These are phyloP conservation scores for Eumaeus atala DNA, from an alignment of 1,140 invertebrate species.

Conservation along the genomic window DNA sequence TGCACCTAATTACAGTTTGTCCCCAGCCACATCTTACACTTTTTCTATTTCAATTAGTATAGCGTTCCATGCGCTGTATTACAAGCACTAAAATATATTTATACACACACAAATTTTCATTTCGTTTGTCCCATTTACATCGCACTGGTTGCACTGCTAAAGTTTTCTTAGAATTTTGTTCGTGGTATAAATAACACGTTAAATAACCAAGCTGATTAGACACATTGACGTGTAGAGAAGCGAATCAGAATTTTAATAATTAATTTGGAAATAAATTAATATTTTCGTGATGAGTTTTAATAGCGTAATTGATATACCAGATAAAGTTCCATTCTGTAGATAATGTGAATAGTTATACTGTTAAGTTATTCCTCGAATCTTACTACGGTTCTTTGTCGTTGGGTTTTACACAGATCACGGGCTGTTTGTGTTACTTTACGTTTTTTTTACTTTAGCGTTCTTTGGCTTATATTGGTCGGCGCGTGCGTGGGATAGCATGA, in stretches of 20 bases:
- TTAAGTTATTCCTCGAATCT: constrained; percentile 62
- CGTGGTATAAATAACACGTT: constrained; percentile 1
- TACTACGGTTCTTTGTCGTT: constrained; percentile 58
- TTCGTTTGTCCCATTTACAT: constrained; percentile 7
- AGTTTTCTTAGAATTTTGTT: not conserved
- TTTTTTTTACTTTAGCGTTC: constrained; percentile 40
- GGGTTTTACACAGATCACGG: constrained; percentile 67
- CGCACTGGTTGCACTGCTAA: not conserved
- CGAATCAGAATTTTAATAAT: constrained; percentile 38
- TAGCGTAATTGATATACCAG: constrained; percentile 38
- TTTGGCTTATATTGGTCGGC: constrained; percentile 56
- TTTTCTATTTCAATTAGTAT: constrained; percentile 25
- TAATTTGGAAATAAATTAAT: constrained; percentile 8
- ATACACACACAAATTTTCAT: not conserved
- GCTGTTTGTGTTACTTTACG: constrained; percentile 49
- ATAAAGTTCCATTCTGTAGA: constrained; percentile 69
- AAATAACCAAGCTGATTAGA: not conserved
- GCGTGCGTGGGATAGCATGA: constrained; percentile 65
- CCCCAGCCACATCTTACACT: constrained; percentile 37
- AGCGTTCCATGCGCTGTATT: no score
- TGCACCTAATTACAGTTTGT: constrained; percentile 49
- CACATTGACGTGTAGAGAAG: constrained; percentile 21
- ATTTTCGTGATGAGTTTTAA: constrained; percentile 1
- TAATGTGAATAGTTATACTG: constrained; percentile 72
- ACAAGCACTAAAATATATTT: not conserved